Evolutionary conservation across 2,797 vertebrate species (phyloP), one percentile per base, ranked within the genome.

Genomic region (Coregonus ussuriensis): DNA sequence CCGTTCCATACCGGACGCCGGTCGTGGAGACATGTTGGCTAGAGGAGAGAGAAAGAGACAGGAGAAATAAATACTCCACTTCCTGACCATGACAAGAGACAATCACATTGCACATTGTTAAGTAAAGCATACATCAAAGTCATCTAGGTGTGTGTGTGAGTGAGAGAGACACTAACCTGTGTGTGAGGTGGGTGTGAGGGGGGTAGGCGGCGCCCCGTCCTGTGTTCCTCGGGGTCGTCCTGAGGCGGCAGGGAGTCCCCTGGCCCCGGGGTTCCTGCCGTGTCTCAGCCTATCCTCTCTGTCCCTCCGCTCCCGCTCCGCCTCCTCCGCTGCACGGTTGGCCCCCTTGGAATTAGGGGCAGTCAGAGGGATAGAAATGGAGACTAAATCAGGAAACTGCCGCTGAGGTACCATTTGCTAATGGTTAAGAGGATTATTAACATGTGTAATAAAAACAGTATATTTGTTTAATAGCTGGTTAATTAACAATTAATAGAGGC

Each of bases 161-260:
- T 35, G 52, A 4, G 18, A 15, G 13, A 51, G 6, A 67, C 74
- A 53, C 89, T 91, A 75, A 96, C 96, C 95, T 77, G 96, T 97
- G 93, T 98, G 97, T 83, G 97, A 97, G 82, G 97, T 95, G 85
- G 97, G 97, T 56, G 97, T 98, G 74, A 97, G 95, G 0, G 97
- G 96, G 16, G 96, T 93, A 41, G 97, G 89, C 4, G 95, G 94
- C 21, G 96, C 95, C 77, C 93, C 95, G 16, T 98, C 97, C 79
- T 96, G 96, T 0, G 95, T 89, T 74, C 95, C 95, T 75, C 97
- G 93, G 74, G 97, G 95, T 86, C 97, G 94, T 69, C 96, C 96
- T 0, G 97, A 97, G 53, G 96, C 96, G 3, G 97, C 96, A 75
- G 97, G 96, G 54, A 97, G 89, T 37, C 95, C 97, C 31, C 96